These are phyloP conservation scores for Aix galericulata DNA, from an alignment of 2,113 vertebrate species.

Conservation along the genomic window DNA sequence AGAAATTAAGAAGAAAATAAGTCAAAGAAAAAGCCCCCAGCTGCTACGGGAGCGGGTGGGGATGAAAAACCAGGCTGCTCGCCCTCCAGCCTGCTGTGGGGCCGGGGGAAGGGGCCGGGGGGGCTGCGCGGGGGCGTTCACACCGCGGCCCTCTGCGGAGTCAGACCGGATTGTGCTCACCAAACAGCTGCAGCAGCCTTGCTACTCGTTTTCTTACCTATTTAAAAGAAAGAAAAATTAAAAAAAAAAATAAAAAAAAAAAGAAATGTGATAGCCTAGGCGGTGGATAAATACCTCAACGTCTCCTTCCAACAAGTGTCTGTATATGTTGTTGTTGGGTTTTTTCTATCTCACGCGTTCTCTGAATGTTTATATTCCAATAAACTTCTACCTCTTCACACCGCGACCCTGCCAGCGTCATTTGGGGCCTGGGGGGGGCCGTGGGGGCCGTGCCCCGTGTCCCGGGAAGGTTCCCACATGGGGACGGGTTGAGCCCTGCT, in stretches of 20 bases:
- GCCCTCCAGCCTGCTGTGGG: background rate
- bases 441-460: too few relatives aligned
- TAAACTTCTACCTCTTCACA: slow-evolving; percentile 86
- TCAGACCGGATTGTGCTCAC: background rate
- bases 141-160: background rate
- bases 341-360: slow-evolving; percentile 81
- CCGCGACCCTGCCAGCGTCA: background rate
- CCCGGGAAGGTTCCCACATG: too few relatives aligned
- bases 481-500: too few relatives aligned
- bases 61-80: background rate
- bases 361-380: slow-evolving; percentile 86
- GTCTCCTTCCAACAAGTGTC: slow-evolving; percentile 80
- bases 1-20: too few relatives aligned
- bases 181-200: slow-evolving; percentile 49
- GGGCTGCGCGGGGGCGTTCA: background rate
- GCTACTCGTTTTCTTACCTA: slow-evolving; percentile 59
- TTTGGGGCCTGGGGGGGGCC: background rate
- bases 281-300: slow-evolving; percentile 82
- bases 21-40: background rate
- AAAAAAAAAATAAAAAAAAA: slow-evolving; percentile 22
- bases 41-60: background rate
- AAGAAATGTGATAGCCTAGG: slow-evolving; percentile 77
- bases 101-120: background rate
- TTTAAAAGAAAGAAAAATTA: slow-evolving; percentile 64
- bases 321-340: slow-evolving; percentile 81